These are phyloP conservation scores for Sebastes elongatus DNA, from an alignment of 2,797 vertebrate genomes.

Conservation along the genomic window DNA sequence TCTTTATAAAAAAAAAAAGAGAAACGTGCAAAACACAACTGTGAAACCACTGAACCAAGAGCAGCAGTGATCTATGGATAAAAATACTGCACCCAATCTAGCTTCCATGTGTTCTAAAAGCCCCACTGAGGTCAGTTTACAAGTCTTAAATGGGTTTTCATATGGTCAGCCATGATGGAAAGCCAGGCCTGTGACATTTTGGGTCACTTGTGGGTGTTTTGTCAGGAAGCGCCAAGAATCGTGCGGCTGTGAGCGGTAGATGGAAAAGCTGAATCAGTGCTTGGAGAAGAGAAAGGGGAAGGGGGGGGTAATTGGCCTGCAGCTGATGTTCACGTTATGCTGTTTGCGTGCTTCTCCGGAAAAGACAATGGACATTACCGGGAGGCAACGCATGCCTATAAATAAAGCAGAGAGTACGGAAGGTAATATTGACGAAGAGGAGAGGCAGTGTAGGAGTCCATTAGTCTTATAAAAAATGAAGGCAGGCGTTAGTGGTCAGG, in stretches of 20 bases:
- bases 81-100: conserved; percentile 50
- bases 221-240: conserved; percentile 41
- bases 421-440: conserved; percentile 62
- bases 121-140: conserved; percentile 60
- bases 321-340: conserved; percentile 37
- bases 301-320: conserved; percentile 20
- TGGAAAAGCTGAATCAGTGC: conserved; percentile 66
- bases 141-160: conserved; percentile 63
- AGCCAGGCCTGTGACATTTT: conserved; percentile 55
- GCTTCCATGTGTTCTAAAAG: conserved; percentile 54
- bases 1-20: conserved; percentile 6
- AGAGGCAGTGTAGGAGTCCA: conserved; percentile 70
- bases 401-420: conserved; percentile 74
- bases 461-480: conserved; percentile 86
- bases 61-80: conserved; percentile 27
- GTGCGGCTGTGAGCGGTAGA: conserved; percentile 20
- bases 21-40: conserved; percentile 34
- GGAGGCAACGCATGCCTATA: conserved; percentile 66
- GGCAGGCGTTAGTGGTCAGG: conserved; percentile 57
- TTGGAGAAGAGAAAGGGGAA: conserved; percentile 1
- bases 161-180: conserved; percentile 56
- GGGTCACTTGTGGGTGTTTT: conserved; percentile 69
- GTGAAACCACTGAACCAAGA: conserved; percentile 41
- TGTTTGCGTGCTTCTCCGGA: conserved; percentile 56
- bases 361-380: conserved; percentile 73